Conservation (phyloP, 2,797 vertebrate species). For the Pipistrellus nathusii region DNA sequence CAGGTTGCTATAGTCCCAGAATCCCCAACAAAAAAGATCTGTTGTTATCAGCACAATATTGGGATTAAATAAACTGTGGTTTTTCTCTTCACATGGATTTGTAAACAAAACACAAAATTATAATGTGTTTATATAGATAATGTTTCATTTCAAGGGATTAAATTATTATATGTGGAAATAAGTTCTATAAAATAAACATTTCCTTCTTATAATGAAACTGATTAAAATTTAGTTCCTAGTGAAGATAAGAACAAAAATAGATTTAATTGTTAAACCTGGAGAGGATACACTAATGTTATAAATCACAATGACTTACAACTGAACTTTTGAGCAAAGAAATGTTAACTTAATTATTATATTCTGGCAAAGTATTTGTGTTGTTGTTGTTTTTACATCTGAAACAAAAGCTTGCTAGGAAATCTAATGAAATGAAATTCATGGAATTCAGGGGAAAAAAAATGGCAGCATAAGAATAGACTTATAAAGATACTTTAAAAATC, state of each 20-base stretch:
- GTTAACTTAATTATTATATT: slow-evolving; percentile 77
- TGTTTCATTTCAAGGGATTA: not conserved
- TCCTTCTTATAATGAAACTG: slow-evolving; percentile 47
- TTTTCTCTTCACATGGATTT: slow-evolving; percentile 29
- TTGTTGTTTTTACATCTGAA: slow-evolving; percentile 46
- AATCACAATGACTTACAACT: slow-evolving; percentile 67
- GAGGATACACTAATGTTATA: slow-evolving; percentile 22
- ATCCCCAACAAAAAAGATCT: not conserved
- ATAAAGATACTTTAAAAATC: slow-evolving; percentile 49
- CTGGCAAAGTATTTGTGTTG: slow-evolving; percentile 41
- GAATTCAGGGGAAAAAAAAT: slow-evolving; percentile 6
- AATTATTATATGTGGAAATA: slow-evolving; percentile 7
- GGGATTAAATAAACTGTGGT: not conserved
- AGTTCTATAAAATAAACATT: slow-evolving; percentile 10
- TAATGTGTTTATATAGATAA: not conserved
- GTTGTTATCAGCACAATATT: not conserved
- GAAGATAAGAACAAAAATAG: slow-evolving; percentile 61
- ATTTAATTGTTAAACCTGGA: slow-evolving; percentile 66
- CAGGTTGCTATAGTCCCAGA: not conserved
- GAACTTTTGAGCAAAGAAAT: slow-evolving; percentile 78
- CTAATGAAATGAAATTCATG: slow-evolving; percentile 65
- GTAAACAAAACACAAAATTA: not conserved
- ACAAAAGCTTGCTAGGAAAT: slow-evolving; percentile 56
- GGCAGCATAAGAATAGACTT: slow-evolving; percentile 40
- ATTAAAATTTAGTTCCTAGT: slow-evolving; percentile 58